Conservation (phyloP, 2,797 vertebrate genomes). For the Nannoperca obscura region DNA sequence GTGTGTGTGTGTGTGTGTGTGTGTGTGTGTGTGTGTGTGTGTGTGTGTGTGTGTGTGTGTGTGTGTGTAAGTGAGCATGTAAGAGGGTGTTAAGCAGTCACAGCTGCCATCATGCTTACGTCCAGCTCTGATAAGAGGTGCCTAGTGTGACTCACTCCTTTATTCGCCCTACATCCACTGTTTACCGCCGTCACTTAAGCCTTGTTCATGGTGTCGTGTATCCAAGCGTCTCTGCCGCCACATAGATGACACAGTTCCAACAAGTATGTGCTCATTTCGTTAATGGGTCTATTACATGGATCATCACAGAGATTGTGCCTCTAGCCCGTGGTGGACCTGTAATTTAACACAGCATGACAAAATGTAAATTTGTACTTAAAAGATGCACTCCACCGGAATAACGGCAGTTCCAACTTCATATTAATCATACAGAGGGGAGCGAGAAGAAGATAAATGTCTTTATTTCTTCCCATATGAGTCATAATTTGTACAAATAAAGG, state of each 20-base stretch:
- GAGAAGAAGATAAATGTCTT: slow-evolving; percentile 76
- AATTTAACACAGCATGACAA: slow-evolving; percentile 17
- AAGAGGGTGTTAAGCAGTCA: slow-evolving; percentile 50
- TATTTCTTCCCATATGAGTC: slow-evolving; percentile 78
- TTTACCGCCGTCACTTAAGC: slow-evolving; percentile 65
- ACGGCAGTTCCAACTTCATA: neutral
- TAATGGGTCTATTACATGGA: neutral
- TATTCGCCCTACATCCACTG: slow-evolving; percentile 53
- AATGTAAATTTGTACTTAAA: slow-evolving; percentile 1
- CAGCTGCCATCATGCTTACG: slow-evolving; percentile 59
- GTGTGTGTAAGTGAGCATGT: slow-evolving; percentile 44
- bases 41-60: too few relatives aligned
- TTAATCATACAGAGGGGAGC: slow-evolving; percentile 4
- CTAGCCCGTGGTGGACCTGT: neutral
- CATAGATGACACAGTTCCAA: slow-evolving; percentile 41
- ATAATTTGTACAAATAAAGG: slow-evolving; percentile 83
- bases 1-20: too few relatives aligned
- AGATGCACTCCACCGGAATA: neutral
- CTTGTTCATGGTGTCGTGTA: slow-evolving; percentile 24
- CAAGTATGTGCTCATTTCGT: slow-evolving; percentile 15
- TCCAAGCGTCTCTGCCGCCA: slow-evolving; percentile 47
- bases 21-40: too few relatives aligned
- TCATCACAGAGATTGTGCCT: neutral
- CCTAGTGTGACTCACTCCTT: slow-evolving; percentile 73
- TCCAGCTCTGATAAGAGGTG: slow-evolving; percentile 71